Base-by-base conservation (phyloP, 2,797 vertebrate species). In the Hydrolagus colliei region DNA sequence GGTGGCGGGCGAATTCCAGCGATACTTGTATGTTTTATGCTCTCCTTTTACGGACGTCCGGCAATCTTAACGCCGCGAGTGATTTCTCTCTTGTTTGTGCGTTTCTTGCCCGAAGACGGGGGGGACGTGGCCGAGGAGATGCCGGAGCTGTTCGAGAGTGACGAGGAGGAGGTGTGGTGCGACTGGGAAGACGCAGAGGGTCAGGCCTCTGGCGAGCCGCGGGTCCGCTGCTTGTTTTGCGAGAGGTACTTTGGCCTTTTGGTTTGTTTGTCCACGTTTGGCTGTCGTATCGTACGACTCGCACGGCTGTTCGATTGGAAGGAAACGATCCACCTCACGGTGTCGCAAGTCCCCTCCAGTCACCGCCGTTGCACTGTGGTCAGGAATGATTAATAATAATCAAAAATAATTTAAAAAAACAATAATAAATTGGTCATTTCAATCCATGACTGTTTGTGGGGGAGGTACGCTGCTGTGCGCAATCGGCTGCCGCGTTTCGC, bases 161-260 rank as follows among this genome's bases (percentile, higher is more conserved):
- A 93, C 0, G 93, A 95, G 7, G 93, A 95, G 7, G 94, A 90
- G 0, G 92, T 92, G 18, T 84, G 79, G 79, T 84, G 79, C 18
- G 65, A 84, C 86, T 95, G 93, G 91, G 92, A 94, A 89, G 96
- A 95, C 0, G 93, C 92, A 27, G 92, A 89, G 11, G 62, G n/a
- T 35, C 16, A 84, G 27, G 41, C 3, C 65, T 7, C 35, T 9
- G 27, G 8, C 6, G 73, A 22, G 61, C 86, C 90, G 68, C 86
- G 86, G 1, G 92, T 94, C 0, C 89, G 89, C 86, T 99, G 97
- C 89, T 92, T 98, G 84, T 97, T 99, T 90, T 99, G 97, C 82
- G 92, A 96, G 87, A 94, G 95, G 97, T 97, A 74, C 1, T 85
- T 87, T 22, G 0, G 13, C 7, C 67, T 67, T 79, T 13, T 63